Percentiles rank a stretch among this genome's conserved stretches.
phyloP scores from a whole-genome alignment of 2,888 invertebrate genomes.

The Actias luna region DNA sequence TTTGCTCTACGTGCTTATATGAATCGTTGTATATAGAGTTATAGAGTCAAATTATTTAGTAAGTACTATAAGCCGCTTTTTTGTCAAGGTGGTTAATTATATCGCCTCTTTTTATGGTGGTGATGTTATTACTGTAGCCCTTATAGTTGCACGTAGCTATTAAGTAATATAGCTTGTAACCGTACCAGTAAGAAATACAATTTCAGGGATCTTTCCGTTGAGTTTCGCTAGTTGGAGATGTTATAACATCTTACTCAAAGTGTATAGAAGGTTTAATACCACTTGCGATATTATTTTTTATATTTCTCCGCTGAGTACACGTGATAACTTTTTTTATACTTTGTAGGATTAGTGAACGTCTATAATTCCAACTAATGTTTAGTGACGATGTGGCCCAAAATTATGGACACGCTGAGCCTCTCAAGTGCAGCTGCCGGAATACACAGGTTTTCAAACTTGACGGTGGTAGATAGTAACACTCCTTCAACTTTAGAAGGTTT shows the following conservation, averaged over 20 bases:
- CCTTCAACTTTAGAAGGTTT: no score
- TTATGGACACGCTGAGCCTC: no score
- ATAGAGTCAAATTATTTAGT: no score
- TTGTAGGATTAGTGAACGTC: no score
- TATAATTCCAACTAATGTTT: no score
- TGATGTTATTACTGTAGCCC: slow-evolving; percentile 44
- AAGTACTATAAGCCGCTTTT: slow-evolving; percentile 18
- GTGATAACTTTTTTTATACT: no score
- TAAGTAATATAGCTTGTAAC: slow-evolving; percentile 32
- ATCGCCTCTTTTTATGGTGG: slow-evolving; percentile 42
- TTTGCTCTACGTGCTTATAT: no score
- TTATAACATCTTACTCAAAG: neutral
- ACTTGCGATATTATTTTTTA: neutral
- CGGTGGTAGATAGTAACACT: no score
- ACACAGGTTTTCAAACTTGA: no score
- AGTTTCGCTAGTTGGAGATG: neutral
- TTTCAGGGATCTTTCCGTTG: neutral
- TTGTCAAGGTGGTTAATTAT: slow-evolving; percentile 46
- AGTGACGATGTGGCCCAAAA: no score
- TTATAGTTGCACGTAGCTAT: slow-evolving; percentile 32
- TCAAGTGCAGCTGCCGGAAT: no score
- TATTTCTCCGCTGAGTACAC: neutral
- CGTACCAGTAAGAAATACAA: neutral
- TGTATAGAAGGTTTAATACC: neutral
- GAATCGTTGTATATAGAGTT: no score